Percentiles rank a stretch among this genome's conserved stretches.
phyloP scores from a whole-genome alignment of 2,113 vertebrate species.

The Macroglossus sobrinus region DNA sequence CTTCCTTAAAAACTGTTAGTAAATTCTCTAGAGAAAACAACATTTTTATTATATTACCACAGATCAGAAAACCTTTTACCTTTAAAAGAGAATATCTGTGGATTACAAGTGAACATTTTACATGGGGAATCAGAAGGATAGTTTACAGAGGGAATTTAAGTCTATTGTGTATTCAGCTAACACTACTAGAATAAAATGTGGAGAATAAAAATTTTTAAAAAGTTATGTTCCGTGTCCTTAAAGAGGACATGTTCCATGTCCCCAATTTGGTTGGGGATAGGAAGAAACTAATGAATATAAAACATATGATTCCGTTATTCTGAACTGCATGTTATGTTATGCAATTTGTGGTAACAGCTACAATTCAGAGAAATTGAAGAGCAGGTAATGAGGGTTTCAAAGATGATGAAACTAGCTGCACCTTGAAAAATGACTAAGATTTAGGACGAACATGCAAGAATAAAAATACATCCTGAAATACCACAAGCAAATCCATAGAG shows the following conservation, averaged over 20 bases:
- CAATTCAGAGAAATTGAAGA: background rate
- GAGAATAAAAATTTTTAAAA: conserved; percentile 5
- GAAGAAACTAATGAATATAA: background rate
- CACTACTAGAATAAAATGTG: background rate
- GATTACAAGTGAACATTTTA: background rate
- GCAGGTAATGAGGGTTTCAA: background rate
- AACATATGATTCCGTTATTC: background rate
- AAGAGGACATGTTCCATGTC: too few relatives aligned
- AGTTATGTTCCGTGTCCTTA: background rate
- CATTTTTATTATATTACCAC: background rate
- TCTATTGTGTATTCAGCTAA: background rate
- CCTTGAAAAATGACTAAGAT: background rate
- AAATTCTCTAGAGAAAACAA: background rate
- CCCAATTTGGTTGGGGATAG: background rate
- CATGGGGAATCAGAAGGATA: background rate
- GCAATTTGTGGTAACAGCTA: background rate
- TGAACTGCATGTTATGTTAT: background rate
- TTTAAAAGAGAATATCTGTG: background rate
- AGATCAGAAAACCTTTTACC: background rate
- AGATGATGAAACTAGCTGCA: background rate
- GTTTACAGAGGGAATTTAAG: background rate
- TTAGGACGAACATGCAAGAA: background rate
- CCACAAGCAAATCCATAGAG: background rate
- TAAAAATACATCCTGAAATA: background rate
- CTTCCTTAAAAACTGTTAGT: too few relatives aligned